Conservation (phyloP, 1,140 invertebrate genomes). For the Diuraphis noxia region DNA sequence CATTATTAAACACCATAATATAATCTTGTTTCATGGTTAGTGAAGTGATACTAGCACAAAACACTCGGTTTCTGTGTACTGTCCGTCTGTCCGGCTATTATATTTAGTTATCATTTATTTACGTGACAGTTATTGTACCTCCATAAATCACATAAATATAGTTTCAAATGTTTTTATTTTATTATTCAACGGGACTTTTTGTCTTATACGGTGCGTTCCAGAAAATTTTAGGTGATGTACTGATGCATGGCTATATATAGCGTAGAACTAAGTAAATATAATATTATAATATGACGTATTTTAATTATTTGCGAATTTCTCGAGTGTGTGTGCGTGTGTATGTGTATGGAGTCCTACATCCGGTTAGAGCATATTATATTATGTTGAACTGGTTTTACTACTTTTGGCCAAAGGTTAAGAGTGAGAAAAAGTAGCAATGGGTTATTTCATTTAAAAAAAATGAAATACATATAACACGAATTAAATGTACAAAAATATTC, state of each 20-base stretch:
- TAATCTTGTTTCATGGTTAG: neutral
- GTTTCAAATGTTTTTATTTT: neutral
- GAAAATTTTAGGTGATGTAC: neutral
- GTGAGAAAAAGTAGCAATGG: neutral
- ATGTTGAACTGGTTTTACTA: neutral
- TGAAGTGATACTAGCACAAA: neutral
- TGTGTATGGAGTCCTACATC: neutral
- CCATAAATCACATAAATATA: neutral
- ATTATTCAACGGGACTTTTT: neutral
- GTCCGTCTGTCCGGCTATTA: neutral
- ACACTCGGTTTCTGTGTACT: neutral
- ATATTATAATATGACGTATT: neutral
- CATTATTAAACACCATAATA: neutral
- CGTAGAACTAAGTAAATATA: too few relatives aligned
- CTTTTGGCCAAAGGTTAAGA: neutral
- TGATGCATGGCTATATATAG: neutral
- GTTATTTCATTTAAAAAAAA: neutral
- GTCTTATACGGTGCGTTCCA: neutral
- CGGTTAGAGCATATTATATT: slow-evolving; percentile 6
- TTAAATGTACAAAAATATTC: neutral
- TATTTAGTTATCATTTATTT: neutral
- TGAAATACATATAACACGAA: neutral
- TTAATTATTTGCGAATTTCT: neutral
- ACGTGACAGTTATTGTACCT: neutral
- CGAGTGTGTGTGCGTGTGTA: neutral